These are phyloP conservation scores for Sycophila texana DNA, from an alignment of 2,888 invertebrate genomes.

Conservation along the genomic window DNA sequence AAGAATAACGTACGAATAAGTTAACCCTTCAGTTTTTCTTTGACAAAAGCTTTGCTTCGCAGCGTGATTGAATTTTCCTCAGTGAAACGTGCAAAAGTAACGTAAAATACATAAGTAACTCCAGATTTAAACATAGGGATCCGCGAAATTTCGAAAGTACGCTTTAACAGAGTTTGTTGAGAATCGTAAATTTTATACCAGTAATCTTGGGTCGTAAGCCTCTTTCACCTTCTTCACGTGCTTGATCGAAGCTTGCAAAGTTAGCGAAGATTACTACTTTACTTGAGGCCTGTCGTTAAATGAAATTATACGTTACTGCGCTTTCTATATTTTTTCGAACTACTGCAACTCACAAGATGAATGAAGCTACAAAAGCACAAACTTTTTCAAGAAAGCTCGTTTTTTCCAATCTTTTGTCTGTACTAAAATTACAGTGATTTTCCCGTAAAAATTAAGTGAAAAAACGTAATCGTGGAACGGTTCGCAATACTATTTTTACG, in stretches of 20 bases:
- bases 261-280: not conserved
- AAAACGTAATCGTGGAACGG: no score
- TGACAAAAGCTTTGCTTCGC: not conserved
- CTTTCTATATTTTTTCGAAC: no score
- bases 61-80: not conserved
- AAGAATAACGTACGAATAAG: no score
- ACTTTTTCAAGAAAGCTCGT: no score
- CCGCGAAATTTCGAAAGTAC: not conserved
- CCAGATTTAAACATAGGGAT: not conserved
- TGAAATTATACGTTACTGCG: no score
- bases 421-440: no score
- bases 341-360: no score
- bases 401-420: no score
- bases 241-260: slow-evolving; percentile 4
- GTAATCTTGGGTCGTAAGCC: not conserved
- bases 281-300: not conserved
- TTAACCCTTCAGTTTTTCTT: not conserved
- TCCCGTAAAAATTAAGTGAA: no score
- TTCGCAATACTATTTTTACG: no score
- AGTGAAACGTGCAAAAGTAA: not conserved
- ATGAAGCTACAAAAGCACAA: no score
- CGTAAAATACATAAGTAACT: not conserved
- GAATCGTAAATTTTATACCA: slow-evolving; percentile 6
- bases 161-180: not conserved
- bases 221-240: slow-evolving; percentile 5